Conservation (phyloP, 2,888 invertebrate genomes). For the Carcina quercana region DNA sequence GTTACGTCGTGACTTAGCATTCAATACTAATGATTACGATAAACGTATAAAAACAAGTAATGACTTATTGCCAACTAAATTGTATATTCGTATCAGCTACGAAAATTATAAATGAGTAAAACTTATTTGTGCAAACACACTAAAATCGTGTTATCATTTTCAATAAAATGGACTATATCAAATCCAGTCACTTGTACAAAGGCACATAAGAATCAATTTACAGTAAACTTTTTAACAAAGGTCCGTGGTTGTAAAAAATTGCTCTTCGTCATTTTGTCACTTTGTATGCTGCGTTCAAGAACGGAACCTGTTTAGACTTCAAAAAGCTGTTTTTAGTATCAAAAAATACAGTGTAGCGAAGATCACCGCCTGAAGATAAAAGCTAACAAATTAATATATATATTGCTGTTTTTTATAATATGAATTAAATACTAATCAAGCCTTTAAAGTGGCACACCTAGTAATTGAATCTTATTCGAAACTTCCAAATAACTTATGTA, state of each 20-base stretch:
- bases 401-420: slow-evolving; percentile 1
- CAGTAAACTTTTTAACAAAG: slow-evolving; percentile 32
- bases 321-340: slow-evolving; percentile 18
- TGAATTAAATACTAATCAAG: neutral
- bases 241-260: slow-evolving; percentile 36
- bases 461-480: slow-evolving; percentile 2
- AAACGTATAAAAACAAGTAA: slow-evolving; percentile 55
- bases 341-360: slow-evolving; percentile 17
- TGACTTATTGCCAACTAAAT: slow-evolving; percentile 55
- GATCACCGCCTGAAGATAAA: slow-evolving; percentile 18
- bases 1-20: slow-evolving; percentile 63
- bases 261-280: slow-evolving; percentile 20
- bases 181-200: slow-evolving; percentile 65
- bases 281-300: slow-evolving; percentile 20
- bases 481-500: slow-evolving; percentile 4
- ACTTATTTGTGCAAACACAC: slow-evolving; percentile 66
- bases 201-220: slow-evolving; percentile 70
- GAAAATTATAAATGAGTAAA: slow-evolving; percentile 51
- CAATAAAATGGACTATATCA: slow-evolving; percentile 55
- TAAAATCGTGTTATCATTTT: slow-evolving; percentile 46
- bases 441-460: slow-evolving; percentile 1
- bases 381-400: slow-evolving; percentile 19
- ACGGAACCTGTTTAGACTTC: slow-evolving; percentile 20
- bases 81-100: slow-evolving; percentile 47
- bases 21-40: slow-evolving; percentile 57